Percentiles rank a stretch among this genome's conserved stretches.
Evolutionary conservation across 2,113 vertebrate genomes (phyloP).

Genomic region (Corythornis madagascariensis): DNA sequence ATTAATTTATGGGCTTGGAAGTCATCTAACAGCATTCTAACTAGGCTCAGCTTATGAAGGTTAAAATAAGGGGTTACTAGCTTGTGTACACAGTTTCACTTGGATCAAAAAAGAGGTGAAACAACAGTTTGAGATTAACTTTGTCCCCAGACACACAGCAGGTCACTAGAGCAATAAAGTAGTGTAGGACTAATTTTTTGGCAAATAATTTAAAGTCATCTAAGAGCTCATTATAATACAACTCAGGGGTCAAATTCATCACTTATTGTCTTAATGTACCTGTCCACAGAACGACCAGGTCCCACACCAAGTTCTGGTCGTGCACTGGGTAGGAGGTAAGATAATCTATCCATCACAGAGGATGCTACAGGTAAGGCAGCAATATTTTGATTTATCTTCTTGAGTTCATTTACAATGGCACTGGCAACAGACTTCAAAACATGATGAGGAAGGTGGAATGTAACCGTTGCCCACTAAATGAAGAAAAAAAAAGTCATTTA

Average conservation of each 20-base stretch:
- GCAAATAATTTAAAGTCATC: not conserved
- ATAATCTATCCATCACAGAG: slow-evolving; percentile 98
- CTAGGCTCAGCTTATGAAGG: not conserved
- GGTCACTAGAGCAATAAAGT: not conserved
- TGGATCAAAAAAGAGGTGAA: not conserved
- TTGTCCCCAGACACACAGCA: not conserved
- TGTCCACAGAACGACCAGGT: slow-evolving; percentile 96
- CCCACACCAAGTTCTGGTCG: slow-evolving; percentile 96
- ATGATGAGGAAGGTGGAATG: slow-evolving; percentile 97
- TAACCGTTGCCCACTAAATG: slow-evolving; percentile 96
- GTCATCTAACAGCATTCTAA: not conserved
- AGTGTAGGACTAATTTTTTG: not conserved
- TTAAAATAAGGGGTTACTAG: not conserved
- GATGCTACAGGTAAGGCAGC: slow-evolving; percentile 98
- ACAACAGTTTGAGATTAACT: not conserved
- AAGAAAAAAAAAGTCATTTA: not conserved
- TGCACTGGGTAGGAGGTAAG: slow-evolving; percentile 98
- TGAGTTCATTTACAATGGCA: slow-evolving; percentile 97
- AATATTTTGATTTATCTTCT: slow-evolving; percentile 99
- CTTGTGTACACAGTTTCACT: not conserved
- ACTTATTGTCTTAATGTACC: slow-evolving; percentile 74
- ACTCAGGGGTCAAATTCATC: not conserved
- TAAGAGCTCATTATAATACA: not conserved
- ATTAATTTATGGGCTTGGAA: not conserved
- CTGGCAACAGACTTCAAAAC: slow-evolving; percentile 92